phyloP scores from a whole-genome alignment of 2,113 vertebrate genomes.

The Narcine bancroftii region DNA sequence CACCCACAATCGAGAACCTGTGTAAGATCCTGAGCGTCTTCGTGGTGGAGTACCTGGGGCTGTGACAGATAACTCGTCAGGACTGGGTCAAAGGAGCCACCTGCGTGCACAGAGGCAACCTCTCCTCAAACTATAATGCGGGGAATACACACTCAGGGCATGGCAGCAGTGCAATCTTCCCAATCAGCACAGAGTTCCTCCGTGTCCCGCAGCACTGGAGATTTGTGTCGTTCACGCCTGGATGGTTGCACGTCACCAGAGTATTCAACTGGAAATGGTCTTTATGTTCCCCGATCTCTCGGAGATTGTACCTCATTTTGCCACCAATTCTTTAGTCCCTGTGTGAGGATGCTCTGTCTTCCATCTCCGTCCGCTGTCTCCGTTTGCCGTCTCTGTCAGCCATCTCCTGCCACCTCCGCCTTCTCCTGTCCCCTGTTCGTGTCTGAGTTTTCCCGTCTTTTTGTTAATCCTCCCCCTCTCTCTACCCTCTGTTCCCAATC shows the following conservation, averaged over 20 bases:
- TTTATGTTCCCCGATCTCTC: neutral
- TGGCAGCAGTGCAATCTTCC: neutral
- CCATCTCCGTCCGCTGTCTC: neutral
- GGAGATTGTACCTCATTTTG: neutral
- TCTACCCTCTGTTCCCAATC: neutral
- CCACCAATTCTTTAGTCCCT: neutral
- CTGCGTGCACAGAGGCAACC: neutral
- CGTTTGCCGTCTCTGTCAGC: too few relatives aligned
- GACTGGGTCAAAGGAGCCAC: too few relatives aligned
- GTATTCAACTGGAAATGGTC: neutral
- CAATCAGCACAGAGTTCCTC: neutral
- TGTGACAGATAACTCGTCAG: conserved; percentile 44
- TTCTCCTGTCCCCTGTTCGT: too few relatives aligned
- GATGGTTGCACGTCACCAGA: neutral
- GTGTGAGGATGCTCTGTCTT: too few relatives aligned
- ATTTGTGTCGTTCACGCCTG: neutral
- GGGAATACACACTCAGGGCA: neutral
- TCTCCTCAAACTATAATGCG: neutral
- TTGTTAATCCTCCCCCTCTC: rapidly evolving
- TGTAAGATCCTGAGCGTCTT: conserved; percentile 69
- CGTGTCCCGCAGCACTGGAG: neutral
- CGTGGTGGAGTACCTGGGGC: conserved; percentile 68
- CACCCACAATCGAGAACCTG: conserved; percentile 71
- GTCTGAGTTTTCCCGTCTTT: too few relatives aligned
- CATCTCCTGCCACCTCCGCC: too few relatives aligned